Base-by-base conservation (phyloP, 2,113 vertebrate species). In the Apaloderma vittatum region DNA sequence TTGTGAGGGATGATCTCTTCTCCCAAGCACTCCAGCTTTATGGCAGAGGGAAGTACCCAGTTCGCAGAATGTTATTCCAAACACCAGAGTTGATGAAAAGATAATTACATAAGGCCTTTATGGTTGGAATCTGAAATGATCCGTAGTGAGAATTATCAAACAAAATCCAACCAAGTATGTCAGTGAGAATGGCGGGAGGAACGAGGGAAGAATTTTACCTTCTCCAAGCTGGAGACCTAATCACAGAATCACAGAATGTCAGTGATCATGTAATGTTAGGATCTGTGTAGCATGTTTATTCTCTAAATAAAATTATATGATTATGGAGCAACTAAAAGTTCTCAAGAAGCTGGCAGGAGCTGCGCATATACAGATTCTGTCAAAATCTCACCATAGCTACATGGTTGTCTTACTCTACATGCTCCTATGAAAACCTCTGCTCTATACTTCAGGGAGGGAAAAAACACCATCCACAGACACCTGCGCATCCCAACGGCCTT, bases 131-230 rank as follows among this genome's bases (percentile, higher is more conserved):
- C 36, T 86, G 86, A 90, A 96, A 86, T 90, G 79, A 93, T 40
- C 91, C 86, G 43, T 34, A 91, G 45, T 48, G 45, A 78, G 52
- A 95, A 92, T 88, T 94, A 90, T 54, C 86, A 93, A 88, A 94
- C 72, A 88, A 92, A 88, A 86, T 59, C 59, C 82, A 94, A 75
- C 22, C 51, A 77, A 67, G 68, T 86, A 71, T 67, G 78, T 52
- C 82, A 83, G 76, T 32, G 68, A 89, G 79, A 92, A 95, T 84
- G 32, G 40, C 18, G 91, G 45, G 75, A 83, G 19, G 21, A 29
- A 40, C n/a, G 18, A 12, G 20, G 27, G 23, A 63, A 74, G 21
- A 80, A 88, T 86, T 90, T 78, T 63, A 74, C 63, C 12, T 77
- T 92, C 90, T 34, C 65, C 57, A 86, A 88, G 63, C 3, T 55